Evolutionary conservation across 2,113 vertebrate species (phyloP), one percentile per base, ranked within the genome.

Genomic region (Thryonomys swinderianus): DNA sequence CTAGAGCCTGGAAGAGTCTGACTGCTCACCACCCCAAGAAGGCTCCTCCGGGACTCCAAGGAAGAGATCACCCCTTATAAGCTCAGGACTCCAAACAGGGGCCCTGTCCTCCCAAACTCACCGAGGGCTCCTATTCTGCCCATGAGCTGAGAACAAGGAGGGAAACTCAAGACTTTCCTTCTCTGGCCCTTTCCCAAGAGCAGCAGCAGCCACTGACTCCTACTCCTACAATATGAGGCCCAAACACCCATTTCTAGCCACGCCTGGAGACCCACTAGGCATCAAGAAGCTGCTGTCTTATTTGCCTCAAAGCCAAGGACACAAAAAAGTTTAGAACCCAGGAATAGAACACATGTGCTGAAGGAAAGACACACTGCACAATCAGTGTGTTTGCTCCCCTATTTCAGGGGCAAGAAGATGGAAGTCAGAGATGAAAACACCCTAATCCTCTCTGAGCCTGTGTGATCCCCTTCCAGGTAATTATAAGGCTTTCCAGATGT

Each of bases 401-500:
- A 93, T 66, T 85, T 94, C 48, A 82, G 21, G 66, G 21, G 62
- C 78, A 88, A 95, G 55, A 89, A 90, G 27, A 25, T 78, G 69
- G 51, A 86, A 48, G 48, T 55, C 64, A 55, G 88, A 79, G 51
- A 64, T 34, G 20, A 97, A 95, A 80, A 85, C 7, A 74, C 82
- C 53, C 25, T 40, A 53, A 4, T 48, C 42, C 45, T 95, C 73
- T 86, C 45, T 4, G 57, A 79, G 73, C 42, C 48, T 62, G 10
- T 64, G 79, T 51, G 32, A n/a, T 85, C n/a, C 74, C 74, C 48
- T 91, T 81, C 30, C 14, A 74, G 74, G 42, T 93, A 85, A 90
- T 80, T 76, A 51, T 7, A 94, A 89, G 48, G 48, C 48, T 96
- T 90, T 69, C 23, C 55, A 89, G 85, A 91, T 81, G 87, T 42